Conservation (phyloP, 2,888 invertebrate genomes). For the Creontiades dilutus region DNA sequence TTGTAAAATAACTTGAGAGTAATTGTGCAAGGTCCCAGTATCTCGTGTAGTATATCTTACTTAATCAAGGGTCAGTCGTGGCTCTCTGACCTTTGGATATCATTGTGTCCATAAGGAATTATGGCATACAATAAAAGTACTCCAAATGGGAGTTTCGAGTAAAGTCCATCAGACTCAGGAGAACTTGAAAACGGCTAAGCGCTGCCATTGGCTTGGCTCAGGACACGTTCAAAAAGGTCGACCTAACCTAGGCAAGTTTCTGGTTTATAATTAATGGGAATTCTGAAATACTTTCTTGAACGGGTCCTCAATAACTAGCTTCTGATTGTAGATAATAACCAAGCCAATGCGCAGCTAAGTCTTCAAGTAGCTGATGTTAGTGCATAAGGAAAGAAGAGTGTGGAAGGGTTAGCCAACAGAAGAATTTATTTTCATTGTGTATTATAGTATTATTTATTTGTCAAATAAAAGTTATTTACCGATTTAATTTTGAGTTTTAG, state of each 20-base stretch:
- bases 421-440: not conserved
- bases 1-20: too few relatives aligned
- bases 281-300: conserved; percentile 28
- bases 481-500: not conserved
- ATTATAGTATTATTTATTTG: conserved; percentile 36
- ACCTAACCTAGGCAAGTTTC: not conserved
- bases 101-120: too few relatives aligned
- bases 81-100: not conserved
- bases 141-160: too few relatives aligned
- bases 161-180: not conserved
- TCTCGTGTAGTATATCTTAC: too few relatives aligned
- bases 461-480: conserved; percentile 30
- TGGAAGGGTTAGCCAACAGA: not conserved
- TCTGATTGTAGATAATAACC: not conserved
- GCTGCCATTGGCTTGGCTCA: not conserved
- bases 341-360: not conserved
- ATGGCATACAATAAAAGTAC: too few relatives aligned
- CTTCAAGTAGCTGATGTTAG: not conserved
- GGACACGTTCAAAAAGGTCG: conserved; percentile 28
- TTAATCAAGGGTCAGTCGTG: too few relatives aligned
- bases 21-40: too few relatives aligned
- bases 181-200: not conserved
- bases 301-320: conserved; percentile 6
- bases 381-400: not conserved
- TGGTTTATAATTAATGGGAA: not conserved